These are phyloP conservation scores for Phlogophora meticulosa DNA, from an alignment of 2,888 invertebrate species.

Conservation along the genomic window DNA sequence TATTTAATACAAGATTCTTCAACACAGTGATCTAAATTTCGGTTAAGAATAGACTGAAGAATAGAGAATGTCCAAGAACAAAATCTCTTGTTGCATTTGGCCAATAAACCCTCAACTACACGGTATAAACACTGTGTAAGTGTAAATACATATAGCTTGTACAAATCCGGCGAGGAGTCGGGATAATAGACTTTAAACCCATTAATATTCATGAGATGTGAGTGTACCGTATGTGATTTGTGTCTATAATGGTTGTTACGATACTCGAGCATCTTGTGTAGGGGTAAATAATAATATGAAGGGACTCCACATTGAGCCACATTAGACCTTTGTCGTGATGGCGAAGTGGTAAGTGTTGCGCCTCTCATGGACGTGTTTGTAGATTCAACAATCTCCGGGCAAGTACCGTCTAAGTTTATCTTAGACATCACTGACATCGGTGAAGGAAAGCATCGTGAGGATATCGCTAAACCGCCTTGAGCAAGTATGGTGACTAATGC, in stretches of 20 bases:
- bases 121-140: background rate
- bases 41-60: too few species aligned
- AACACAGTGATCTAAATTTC: too few species aligned
- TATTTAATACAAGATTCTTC: too few species aligned
- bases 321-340: too few species aligned
- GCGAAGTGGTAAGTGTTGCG: too few species aligned
- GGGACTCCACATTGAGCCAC: background rate
- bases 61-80: background rate
- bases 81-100: background rate
- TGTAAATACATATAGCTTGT: slow-evolving; percentile 27
- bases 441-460: too few species aligned
- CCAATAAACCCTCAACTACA: background rate
- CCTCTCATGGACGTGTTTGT: too few species aligned
- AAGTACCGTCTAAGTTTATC: too few species aligned
- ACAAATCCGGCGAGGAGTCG: slow-evolving; percentile 15
- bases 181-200: slow-evolving; percentile 44
- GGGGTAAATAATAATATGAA: background rate
- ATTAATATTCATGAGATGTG: slow-evolving; percentile 53
- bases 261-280: slow-evolving; percentile 9
- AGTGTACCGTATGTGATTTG: slow-evolving; percentile 51
- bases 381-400: too few species aligned
- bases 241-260: slow-evolving; percentile 31
- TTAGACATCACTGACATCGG: too few species aligned
- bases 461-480: too few species aligned
- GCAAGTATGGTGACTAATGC: too few species aligned